phyloP scores from a whole-genome alignment of 2,797 vertebrate genomes.

The Phrynocephalus guinanensis region DNA sequence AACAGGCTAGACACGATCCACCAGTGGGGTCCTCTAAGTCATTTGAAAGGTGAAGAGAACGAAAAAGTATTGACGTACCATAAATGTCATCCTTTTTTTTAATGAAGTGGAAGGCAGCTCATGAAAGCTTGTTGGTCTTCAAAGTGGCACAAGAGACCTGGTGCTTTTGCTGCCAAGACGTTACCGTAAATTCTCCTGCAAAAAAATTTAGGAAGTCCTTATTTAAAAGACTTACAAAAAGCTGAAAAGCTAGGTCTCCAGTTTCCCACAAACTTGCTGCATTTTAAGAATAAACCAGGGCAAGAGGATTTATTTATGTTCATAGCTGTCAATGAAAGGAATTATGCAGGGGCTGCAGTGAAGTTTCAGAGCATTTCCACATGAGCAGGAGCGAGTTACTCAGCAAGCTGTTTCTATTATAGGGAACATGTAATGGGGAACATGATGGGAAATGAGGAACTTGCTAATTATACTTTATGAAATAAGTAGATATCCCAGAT shows the following conservation, averaged over 20 bases:
- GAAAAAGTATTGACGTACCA: not conserved
- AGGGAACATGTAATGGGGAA: constrained; percentile 5
- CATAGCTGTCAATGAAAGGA: not conserved
- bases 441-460: not conserved
- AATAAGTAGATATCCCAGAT: not conserved
- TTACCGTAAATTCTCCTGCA: not conserved
- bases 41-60: not conserved
- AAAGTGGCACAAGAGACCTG: not conserved
- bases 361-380: not conserved
- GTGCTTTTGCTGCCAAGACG: not conserved
- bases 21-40: not conserved
- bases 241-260: not conserved
- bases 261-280: not conserved
- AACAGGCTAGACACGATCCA: not conserved
- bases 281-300: not conserved
- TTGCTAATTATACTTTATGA: constrained; percentile 20
- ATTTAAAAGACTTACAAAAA: not conserved
- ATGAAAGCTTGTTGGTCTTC: not conserved
- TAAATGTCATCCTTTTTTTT: not conserved
- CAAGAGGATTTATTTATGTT: not conserved
- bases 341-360: not conserved
- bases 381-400: not conserved
- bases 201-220: not conserved
- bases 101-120: not conserved
- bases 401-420: not conserved